Base-by-base conservation (phyloP, 2,888 invertebrate genomes). In the Drosophila fungiperda region DNA sequence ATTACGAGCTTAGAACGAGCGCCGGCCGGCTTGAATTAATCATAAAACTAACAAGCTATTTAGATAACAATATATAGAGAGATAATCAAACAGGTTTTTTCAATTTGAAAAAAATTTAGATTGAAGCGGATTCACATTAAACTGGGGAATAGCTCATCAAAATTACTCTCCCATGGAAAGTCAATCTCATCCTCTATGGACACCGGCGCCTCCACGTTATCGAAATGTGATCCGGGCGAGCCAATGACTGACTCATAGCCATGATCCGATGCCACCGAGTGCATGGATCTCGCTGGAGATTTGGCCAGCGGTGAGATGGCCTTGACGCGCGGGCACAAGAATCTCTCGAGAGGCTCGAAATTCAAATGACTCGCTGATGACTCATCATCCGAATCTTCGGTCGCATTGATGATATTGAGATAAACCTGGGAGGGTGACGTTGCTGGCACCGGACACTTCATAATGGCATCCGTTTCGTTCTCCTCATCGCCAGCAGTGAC, bases 101-200 rank as follows among this genome's bases (percentile, higher is more conserved):
- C 78, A 80, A 77, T 80, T 80, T 80, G 76, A 80, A 82, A 81
- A 83, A 76, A 54, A 54, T 53, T 9, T 45, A 53, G 52, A 42
- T 54, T 42, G 45, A 26, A 48, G 6, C 5, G 49, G 53, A 42
- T 17, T 81, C 94, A 96, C 62, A 95, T 94, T 89, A 97, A 93
- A 73, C 95, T 95, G 42, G 97, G 97, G 93, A 97, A 97, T 82
- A 97, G 93, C 93, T 97, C 96, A 73, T 96, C 95, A 86, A 97
- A 95, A 83, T 95, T 95, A 90, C 95, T 95, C 90, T 96, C 95
- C 96, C 96, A 96, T 87, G 95, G 94, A 90, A 96, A 96, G 90
- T 95, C 55, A 23, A 40, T 91, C 11, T 90, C 91, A 23, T 80
- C 84, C 1, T 82, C 80, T 0, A 57, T 55, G 42, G 75, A 61